These are phyloP conservation scores for Rhingia rostrata DNA, from an alignment of 2,888 invertebrate genomes.

Conservation along the genomic window DNA sequence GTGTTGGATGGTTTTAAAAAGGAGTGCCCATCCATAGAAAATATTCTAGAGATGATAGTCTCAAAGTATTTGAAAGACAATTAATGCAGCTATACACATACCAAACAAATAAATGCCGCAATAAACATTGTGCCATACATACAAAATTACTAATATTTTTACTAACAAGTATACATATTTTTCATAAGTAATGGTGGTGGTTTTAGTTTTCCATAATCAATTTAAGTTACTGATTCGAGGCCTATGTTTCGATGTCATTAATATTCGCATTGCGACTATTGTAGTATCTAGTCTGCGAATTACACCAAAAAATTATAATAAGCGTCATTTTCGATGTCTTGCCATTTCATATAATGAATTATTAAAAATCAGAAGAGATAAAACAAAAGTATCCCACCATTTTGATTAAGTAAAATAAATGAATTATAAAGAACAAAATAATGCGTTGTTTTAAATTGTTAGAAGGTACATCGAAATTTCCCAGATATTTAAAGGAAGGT, in stretches of 20 bases:
- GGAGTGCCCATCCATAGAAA: conserved; percentile 90
- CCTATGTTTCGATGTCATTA: not conserved
- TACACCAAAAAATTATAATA: conserved; percentile 37
- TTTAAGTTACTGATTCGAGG: conserved; percentile 33
- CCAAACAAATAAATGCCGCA: conserved; percentile 18
- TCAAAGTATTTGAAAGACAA: conserved; percentile 79
- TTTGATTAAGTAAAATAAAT: conserved; percentile 13
- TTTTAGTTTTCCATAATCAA: conserved; percentile 56
- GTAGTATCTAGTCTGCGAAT: conserved; percentile 53
- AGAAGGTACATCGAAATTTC: not conserved
- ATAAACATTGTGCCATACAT: conserved; percentile 60
- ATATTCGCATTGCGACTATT: not conserved
- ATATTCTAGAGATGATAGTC: conserved; percentile 86
- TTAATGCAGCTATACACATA: conserved; percentile 5
- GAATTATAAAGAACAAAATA: not conserved
- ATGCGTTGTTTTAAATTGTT: not conserved
- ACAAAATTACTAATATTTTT: conserved; percentile 19
- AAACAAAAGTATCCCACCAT: conserved; percentile 25
- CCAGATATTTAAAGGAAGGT: too few relatives aligned
- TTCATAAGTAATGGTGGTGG: conserved; percentile 51
- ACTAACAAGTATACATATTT: conserved; percentile 31
- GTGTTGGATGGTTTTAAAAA: conserved; percentile 90
- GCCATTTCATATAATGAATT: conserved; percentile 41
- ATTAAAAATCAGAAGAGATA: conserved; percentile 13
- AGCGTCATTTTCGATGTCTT: conserved; percentile 37